Evolutionary conservation across 2,888 invertebrate species (phyloP).

Genomic region (Archaeoteleia sp.): DNA sequence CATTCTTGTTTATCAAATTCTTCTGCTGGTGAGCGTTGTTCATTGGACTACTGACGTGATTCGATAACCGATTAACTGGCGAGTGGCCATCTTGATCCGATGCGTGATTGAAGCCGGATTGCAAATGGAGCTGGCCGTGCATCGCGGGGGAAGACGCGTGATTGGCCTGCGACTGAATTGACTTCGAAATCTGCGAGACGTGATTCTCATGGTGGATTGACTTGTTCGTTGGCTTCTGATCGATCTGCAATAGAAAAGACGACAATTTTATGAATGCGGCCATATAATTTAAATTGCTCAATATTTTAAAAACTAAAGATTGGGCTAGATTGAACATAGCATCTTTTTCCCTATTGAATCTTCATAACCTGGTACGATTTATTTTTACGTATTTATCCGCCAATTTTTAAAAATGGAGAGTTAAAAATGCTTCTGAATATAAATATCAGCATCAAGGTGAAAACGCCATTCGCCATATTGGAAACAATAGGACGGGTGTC

Average conservation of each 20-base stretch:
- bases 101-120: conserved; percentile 64
- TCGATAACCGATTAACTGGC: conserved; percentile 61
- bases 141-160: conserved; percentile 61
- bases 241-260: conserved; percentile 63
- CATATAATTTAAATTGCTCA: no score
- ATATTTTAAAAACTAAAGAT: no score
- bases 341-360: no score
- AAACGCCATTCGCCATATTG: no score
- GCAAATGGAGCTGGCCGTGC: conserved; percentile 64
- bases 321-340: no score
- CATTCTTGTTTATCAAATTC: conserved; percentile 57
- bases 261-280: no score
- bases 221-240: conserved; percentile 70
- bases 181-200: conserved; percentile 71
- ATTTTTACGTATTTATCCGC: no score
- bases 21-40: conserved; percentile 64
- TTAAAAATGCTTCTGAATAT: no score
- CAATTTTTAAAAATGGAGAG: no score
- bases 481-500: no score
- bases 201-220: conserved; percentile 71
- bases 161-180: conserved; percentile 71
- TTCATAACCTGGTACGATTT: no score
- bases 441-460: no score
- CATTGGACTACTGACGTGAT: conserved; percentile 64
- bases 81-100: conserved; percentile 57